phyloP scores from a whole-genome alignment of 2,888 invertebrate species.

The Cryptus armator region DNA sequence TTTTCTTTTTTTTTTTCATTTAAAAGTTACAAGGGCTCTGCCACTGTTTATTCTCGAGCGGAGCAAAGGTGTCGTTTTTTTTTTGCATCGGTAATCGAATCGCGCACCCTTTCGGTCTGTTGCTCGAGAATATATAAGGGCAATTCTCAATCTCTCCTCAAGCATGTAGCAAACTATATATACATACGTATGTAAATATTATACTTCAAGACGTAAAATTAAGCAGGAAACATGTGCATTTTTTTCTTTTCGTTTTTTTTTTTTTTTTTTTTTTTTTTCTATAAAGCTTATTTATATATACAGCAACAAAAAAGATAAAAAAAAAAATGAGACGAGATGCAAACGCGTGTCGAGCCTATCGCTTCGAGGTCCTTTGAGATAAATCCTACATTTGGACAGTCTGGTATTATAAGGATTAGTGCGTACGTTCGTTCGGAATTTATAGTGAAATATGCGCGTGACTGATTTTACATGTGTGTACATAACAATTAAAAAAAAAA shows the following conservation, averaged over 20 bases:
- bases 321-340: constrained; percentile 9
- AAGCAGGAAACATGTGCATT: constrained; percentile 41
- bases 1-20: constrained; percentile 20
- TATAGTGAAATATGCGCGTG: constrained; percentile 11
- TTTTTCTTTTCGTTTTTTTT: constrained; percentile 13
- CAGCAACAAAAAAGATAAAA: background rate
- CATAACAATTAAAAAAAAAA: constrained; percentile 18
- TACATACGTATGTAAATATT: constrained; percentile 56
- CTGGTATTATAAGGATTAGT: constrained; percentile 32
- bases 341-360: constrained; percentile 48
- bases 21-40: background rate
- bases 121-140: constrained; percentile 45
- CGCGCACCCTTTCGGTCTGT: constrained; percentile 1
- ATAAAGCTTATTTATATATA: constrained; percentile 26
- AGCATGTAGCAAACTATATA: constrained; percentile 40
- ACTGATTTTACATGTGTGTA: constrained; percentile 25
- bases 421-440: constrained; percentile 40
- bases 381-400: constrained; percentile 18
- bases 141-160: constrained; percentile 31
- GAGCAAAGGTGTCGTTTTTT: constrained; percentile 10
- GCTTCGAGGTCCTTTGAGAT: constrained; percentile 48
- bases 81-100: constrained; percentile 44
- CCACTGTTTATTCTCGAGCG: constrained; percentile 35
- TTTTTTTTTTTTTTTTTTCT: background rate
- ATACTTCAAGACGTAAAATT: constrained; percentile 49